Base-by-base conservation (phyloP, 2,113 vertebrate genomes). In the Cynopterus brachyotis region DNA sequence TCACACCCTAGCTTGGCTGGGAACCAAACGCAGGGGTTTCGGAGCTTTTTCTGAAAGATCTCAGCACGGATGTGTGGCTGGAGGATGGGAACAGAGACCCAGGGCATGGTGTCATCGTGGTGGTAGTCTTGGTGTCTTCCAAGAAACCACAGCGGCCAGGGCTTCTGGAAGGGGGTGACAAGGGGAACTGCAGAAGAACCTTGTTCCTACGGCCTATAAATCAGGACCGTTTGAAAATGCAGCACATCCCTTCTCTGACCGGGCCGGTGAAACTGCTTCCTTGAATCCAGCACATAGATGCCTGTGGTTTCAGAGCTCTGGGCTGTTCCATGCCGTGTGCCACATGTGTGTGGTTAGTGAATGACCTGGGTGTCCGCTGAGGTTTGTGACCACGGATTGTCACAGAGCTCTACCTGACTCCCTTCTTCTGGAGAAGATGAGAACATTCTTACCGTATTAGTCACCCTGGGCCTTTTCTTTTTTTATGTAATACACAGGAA, bases 261-360 rank as follows among this genome's bases (percentile, higher is more conserved):
- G 50, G 94, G 94, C 89, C 91, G 89, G 82, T 73, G 73, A 92
- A 94, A 67, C 64, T 45, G 67, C 88, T 89, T 83, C 78, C 69
- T 95, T 67, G 55, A 86, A 89, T 92, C 92, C 86, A 67, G 64
- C 37, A 19, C 72, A 81, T 32, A 95, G 95, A 97, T 96, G 97
- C 96, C 95, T 97, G 97, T 96, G 98, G 95, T 96, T 97, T 96
- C 60, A 32, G 94, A 87, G 87, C 67, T 24, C 53, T 59, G 47
- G 87, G 84, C 89, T 86, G 81, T 76, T 97, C 95, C 91, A 66
- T 59, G 85, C 88, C 13, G 2, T 45, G 55, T 87, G 94, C 95
- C 95, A 95, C 87, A 95, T 83, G 75, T 13, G 19, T 94, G 96
- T 55, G 95, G 97, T 96, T 89, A 97, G 81, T 28, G 79, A 73